Evolutionary conservation across 2,797 vertebrate genomes (phyloP).

Genomic region (Enteromius fasciolatus): DNA sequence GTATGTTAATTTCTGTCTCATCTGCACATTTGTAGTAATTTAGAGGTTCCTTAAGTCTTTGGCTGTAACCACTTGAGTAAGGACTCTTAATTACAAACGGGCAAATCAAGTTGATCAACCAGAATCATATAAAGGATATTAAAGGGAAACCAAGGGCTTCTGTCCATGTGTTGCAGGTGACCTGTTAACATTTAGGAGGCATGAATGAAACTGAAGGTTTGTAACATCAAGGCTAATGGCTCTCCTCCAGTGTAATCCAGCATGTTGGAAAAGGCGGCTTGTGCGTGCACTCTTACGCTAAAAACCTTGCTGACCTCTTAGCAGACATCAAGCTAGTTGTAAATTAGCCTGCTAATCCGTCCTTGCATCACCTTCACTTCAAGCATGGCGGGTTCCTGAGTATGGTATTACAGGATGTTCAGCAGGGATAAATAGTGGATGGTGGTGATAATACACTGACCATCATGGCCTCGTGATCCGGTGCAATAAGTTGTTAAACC

Average conservation of each 20-base stretch:
- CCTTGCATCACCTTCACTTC: slow-evolving; percentile 31
- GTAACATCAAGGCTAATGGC: neutral
- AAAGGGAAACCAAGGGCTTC: neutral
- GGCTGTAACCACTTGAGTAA: neutral
- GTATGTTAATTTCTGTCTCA: neutral
- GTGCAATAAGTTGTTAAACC: neutral
- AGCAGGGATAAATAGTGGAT: slow-evolving; percentile 24
- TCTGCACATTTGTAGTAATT: neutral
- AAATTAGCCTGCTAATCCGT: slow-evolving; percentile 32
- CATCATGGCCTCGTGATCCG: neutral
- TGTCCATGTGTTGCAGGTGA: neutral
- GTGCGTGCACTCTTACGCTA: neutral
- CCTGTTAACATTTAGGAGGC: neutral
- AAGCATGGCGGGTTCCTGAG: neutral
- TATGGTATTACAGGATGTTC: slow-evolving; percentile 14
- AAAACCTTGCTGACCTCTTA: slow-evolving; percentile 6
- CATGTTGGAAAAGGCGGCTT: neutral
- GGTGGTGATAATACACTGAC: neutral
- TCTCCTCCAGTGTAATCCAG: neutral
- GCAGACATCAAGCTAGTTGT: slow-evolving; percentile 2
- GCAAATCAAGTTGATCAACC: neutral
- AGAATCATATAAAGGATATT: neutral
- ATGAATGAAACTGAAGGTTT: neutral
- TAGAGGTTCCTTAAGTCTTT: neutral
- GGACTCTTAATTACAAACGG: neutral